Evolutionary conservation across 2,888 invertebrate species (phyloP).

Genomic region (Cryptocheilus praepositus): DNA sequence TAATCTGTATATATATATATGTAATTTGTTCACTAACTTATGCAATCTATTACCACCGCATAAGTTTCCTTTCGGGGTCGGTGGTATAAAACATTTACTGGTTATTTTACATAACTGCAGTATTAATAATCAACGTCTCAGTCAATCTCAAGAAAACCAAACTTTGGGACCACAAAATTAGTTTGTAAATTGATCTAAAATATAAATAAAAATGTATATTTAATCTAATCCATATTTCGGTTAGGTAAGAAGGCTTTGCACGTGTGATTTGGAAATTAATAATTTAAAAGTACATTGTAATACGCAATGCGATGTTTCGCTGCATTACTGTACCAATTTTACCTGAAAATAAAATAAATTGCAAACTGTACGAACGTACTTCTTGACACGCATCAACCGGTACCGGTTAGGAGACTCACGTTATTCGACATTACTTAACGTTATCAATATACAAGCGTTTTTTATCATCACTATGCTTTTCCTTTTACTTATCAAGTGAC

Average conservation of each 20-base stretch:
- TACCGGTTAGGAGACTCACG: too few species aligned
- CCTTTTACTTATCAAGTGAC: conserved; percentile 22
- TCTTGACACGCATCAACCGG: too few species aligned
- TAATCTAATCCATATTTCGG: not conserved
- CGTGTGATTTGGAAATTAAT: conserved; percentile 9
- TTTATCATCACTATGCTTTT: not conserved
- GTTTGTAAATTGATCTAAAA: conserved; percentile 28
- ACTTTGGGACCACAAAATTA: conserved; percentile 39
- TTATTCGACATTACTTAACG: too few species aligned
- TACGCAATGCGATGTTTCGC: conserved; percentile 57
- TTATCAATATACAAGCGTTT: too few species aligned
- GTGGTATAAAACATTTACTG: not conserved
- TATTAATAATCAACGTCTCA: conserved; percentile 38
- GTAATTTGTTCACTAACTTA: not conserved
- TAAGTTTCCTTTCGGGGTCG: not conserved
- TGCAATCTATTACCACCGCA: not conserved
- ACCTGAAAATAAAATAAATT: too few species aligned
- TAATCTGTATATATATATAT: not conserved
- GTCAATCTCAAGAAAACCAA: conserved; percentile 9
- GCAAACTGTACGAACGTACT: too few species aligned
- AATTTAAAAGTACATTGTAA: conserved; percentile 40
- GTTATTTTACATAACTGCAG: conserved; percentile 19
- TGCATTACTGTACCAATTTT: conserved; percentile 29
- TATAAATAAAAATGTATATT: conserved; percentile 9
- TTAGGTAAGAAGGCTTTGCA: conserved; percentile 13